Base-by-base conservation (phyloP, 2,113 vertebrate genomes). In the Pangasianodon gigas region DNA sequence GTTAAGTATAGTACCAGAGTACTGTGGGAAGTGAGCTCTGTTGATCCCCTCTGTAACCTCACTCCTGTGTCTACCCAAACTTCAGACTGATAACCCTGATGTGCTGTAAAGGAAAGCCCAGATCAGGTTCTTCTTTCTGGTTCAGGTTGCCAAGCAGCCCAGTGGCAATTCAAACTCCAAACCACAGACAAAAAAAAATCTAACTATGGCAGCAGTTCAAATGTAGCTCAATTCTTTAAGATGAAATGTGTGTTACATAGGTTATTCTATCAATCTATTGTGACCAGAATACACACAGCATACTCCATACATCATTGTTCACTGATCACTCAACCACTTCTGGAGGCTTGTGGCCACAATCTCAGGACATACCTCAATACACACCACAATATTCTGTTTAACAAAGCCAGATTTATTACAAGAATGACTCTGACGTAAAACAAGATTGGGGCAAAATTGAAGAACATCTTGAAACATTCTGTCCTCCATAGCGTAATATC, bases 141-240 rank as follows among this genome's bases (percentile, higher is more conserved):
- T 7, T 82, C 79, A 54, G 79, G 48, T 81, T 52, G 79, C 79
- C 26, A 80, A 80, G 77, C 48, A 80, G 46, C 46, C 48, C 48
- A 52, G 5, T 29, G 5, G 46, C 26, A 80, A 37, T 54, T 82
- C 51, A 32, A 54, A 32, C 29, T 13, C 16, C 51, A 54, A 32
- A 54, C 29, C n/a, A 82, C 77, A 77, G 24, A 13, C 71, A 62
- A 62, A 62, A 62, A 67, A n/a, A 69, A 69, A 74, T 74, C 6
- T 1, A 44, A 77, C 29, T 19, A 74, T 74, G 37, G 37, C 69
- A 41, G 32, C 65, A 62, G 24, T 62, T 19, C 37, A 48, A 77
- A 46, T 46, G 44, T 2, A 13, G 3, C 41, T 46, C 74, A 26
- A 4, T 21, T 75, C 71, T 21, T 9, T 74, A 10, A 9, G 8